Conservation (phyloP, 2,888 invertebrate genomes). For the Chymomyza fuscimana region DNA sequence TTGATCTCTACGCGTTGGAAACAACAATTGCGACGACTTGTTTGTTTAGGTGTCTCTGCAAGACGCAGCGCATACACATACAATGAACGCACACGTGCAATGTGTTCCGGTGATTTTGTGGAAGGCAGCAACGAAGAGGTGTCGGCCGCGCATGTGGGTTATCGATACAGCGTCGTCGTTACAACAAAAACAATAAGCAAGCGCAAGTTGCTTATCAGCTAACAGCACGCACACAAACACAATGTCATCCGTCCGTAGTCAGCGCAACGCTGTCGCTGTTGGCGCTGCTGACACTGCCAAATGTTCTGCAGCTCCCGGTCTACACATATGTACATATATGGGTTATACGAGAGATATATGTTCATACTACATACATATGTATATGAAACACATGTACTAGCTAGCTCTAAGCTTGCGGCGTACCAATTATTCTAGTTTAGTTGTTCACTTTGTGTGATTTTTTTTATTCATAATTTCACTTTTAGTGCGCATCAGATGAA, state of each 20-base stretch:
- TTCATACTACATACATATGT: constrained; percentile 36
- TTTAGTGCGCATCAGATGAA: constrained; percentile 60
- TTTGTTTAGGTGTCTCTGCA: constrained; percentile 7
- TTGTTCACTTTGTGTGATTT: constrained; percentile 45
- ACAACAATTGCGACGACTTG: neutral
- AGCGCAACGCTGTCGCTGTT: constrained; percentile 17
- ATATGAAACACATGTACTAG: constrained; percentile 6
- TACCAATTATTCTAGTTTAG: constrained; percentile 61
- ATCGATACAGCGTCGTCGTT: constrained; percentile 52
- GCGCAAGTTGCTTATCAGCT: constrained; percentile 60
- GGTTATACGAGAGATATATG: constrained; percentile 55
- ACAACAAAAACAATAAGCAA: constrained; percentile 30
- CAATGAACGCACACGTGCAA: neutral
- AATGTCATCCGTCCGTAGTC: constrained; percentile 13
- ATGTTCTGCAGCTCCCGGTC: constrained; percentile 17
- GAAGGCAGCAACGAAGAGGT: constrained; percentile 21
- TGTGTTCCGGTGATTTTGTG: neutral
- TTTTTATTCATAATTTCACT: constrained; percentile 48
- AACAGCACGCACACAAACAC: constrained; percentile 49
- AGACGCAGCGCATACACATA: neutral
- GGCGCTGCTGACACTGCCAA: neutral
- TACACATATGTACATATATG: constrained; percentile 34
- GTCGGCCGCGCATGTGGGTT: constrained; percentile 43
- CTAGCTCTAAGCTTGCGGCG: constrained; percentile 35
- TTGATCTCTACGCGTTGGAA: no score